These are phyloP conservation scores for Bombus waltoni DNA, from an alignment of 1,140 invertebrate species.

Conservation along the genomic window DNA sequence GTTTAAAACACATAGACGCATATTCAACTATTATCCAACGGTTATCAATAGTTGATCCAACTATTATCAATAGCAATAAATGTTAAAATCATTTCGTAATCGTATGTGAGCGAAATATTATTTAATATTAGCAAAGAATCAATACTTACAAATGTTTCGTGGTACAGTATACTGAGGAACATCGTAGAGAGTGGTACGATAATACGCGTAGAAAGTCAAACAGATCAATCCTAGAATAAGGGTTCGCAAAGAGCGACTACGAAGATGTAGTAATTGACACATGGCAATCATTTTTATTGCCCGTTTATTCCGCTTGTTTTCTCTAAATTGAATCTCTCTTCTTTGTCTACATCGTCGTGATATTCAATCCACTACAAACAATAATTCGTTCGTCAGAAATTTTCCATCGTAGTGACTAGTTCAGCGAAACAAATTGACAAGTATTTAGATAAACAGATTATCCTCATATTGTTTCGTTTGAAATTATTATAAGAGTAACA, in stretches of 20 bases:
- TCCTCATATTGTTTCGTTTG: constrained; percentile 45
- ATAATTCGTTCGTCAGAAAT: neutral
- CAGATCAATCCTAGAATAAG: constrained; percentile 76
- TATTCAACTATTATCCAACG: neutral
- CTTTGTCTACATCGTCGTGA: constrained; percentile 23
- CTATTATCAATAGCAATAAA: neutral
- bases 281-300: constrained; percentile 62
- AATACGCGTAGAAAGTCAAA: constrained; percentile 79
- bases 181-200: constrained; percentile 76
- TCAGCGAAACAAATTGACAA: neutral
- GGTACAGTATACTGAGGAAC: constrained; percentile 64
- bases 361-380: constrained; percentile 1
- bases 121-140: neutral
- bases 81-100: neutral
- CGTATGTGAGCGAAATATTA: neutral
- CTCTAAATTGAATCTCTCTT: neutral
- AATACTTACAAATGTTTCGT: constrained; percentile 74
- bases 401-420: neutral
- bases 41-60: neutral
- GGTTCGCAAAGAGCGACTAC: constrained; percentile 76
- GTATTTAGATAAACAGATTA: constrained; percentile 21
- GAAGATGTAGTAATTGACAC: constrained; percentile 76
- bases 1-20: neutral
- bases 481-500: neutral
- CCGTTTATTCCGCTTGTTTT: neutral